Percentiles rank a stretch among this genome's conserved stretches.
Conservation (phyloP, 2,113 vertebrate species). For the Tetraodon nigroviridis region DNA sequence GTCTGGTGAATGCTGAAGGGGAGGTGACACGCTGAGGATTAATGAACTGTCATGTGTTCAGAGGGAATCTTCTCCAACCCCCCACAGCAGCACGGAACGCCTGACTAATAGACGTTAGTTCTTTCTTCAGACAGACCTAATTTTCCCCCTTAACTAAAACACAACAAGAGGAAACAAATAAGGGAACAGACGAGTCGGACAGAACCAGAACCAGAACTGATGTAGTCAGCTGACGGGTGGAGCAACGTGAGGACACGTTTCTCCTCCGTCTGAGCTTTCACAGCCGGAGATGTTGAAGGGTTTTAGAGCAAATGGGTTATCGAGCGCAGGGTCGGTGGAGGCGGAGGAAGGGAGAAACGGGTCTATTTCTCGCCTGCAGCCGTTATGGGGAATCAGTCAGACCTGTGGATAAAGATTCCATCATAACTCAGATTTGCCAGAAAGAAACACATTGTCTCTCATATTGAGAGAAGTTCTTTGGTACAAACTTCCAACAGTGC, state of each 20-base stretch:
- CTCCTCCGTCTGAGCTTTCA: no score
- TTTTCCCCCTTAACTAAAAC: constrained; percentile 65
- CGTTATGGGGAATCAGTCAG: constrained; percentile 48
- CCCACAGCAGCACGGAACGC: constrained; percentile 55
- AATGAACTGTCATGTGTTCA: constrained; percentile 50
- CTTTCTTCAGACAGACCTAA: constrained; percentile 40
- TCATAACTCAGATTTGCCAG: constrained; percentile 33
- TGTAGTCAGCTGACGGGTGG: not conserved
- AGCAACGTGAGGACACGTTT: no score
- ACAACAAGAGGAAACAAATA: constrained; percentile 47
- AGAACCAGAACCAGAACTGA: constrained; percentile 1
- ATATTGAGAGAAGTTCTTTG: no score
- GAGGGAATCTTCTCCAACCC: constrained; percentile 53
- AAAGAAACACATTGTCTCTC: no score
- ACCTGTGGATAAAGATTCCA: constrained; percentile 40
- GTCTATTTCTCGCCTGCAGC: constrained; percentile 43
- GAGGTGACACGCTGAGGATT: constrained; percentile 60
- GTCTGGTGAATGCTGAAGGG: constrained; percentile 12
- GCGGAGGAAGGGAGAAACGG: constrained; percentile 23
- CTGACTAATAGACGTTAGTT: constrained; percentile 70
- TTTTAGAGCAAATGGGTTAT: constrained; percentile 60
- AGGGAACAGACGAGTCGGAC: constrained; percentile 23
- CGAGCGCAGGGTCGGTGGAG: constrained; percentile 27
- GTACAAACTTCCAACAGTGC: no score
- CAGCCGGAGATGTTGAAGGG: no score